Percentiles rank a stretch among this genome's conserved stretches.
Evolutionary conservation across 2,888 invertebrate genomes (phyloP).

Genomic region (Troides oblongomaculatus): DNA sequence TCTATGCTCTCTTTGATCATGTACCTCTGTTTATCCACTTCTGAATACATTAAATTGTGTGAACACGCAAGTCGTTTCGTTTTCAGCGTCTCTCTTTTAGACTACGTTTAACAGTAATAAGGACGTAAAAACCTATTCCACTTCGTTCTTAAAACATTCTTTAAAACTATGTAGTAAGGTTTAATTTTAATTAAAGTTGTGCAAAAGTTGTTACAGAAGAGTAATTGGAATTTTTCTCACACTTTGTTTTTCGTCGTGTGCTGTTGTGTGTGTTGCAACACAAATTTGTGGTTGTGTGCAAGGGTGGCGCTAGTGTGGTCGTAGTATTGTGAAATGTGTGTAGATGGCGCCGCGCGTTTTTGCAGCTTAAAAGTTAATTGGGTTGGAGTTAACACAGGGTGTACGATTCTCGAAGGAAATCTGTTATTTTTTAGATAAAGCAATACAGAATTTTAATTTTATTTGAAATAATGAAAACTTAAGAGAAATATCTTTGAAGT

Average conservation of each 20-base stretch:
- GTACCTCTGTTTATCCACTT: conserved; percentile 23
- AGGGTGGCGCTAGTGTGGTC: conserved; percentile 67
- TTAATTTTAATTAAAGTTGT: conserved; percentile 33
- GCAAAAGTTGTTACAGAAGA: conserved; percentile 37
- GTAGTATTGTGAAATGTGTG: conserved; percentile 42
- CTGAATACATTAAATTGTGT: conserved; percentile 37
- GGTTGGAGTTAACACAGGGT: neutral
- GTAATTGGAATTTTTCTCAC: conserved; percentile 54
- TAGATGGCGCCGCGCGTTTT: conserved; percentile 59
- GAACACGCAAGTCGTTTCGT: conserved; percentile 39
- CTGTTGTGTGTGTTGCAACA: conserved; percentile 53
- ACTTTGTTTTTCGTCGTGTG: conserved; percentile 58
- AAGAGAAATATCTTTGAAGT: too few species aligned
- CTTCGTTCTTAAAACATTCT: conserved; percentile 33
- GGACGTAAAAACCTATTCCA: neutral
- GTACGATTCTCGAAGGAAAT: too few species aligned
- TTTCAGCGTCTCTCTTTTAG: conserved; percentile 32
- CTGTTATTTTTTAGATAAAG: too few species aligned
- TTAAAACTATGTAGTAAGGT: neutral
- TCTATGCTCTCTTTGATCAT: conserved; percentile 32
- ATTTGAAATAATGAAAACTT: too few species aligned
- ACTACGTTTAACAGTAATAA: conserved; percentile 12
- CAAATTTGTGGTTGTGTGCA: conserved; percentile 47
- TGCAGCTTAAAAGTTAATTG: conserved; percentile 8
- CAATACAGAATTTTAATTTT: too few species aligned